phyloP scores from a whole-genome alignment of 2,888 invertebrate genomes.

The Pseudococcus viburni region DNA sequence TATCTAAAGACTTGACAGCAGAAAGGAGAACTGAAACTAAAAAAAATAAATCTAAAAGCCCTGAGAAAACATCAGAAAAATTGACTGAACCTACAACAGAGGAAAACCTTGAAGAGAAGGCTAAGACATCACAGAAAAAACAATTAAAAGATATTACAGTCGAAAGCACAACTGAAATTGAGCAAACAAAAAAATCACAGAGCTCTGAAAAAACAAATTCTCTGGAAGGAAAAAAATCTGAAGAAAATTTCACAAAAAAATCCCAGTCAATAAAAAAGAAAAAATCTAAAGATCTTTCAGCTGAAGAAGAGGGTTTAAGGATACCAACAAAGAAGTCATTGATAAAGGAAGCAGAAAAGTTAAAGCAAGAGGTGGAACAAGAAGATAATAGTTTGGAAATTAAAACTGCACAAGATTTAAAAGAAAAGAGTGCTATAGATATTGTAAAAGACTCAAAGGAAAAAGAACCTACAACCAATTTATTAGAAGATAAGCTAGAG shows the following conservation, averaged over 20 bases:
- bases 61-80: constrained; percentile 49
- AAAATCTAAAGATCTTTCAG: constrained; percentile 60
- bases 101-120: background rate
- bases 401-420: background rate
- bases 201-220: background rate
- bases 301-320: background rate
- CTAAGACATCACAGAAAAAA: background rate
- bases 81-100: background rate
- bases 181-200: constrained; percentile 26
- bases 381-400: constrained; percentile 21
- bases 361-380: constrained; percentile 34
- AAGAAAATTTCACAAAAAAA: constrained; percentile 14
- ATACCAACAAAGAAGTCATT: background rate
- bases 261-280: background rate
- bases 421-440: background rate
- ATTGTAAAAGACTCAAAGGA: background rate
- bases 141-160: background rate
- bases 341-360: constrained; percentile 56
- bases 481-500: background rate
- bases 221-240: constrained; percentile 58
- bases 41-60: constrained; percentile 60
- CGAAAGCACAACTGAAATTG: background rate
- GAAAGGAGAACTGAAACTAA: constrained; percentile 62
- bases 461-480: background rate
- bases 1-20: constrained; percentile 62